phyloP scores from a whole-genome alignment of 2,797 vertebrate species.

The Channallabes apus region DNA sequence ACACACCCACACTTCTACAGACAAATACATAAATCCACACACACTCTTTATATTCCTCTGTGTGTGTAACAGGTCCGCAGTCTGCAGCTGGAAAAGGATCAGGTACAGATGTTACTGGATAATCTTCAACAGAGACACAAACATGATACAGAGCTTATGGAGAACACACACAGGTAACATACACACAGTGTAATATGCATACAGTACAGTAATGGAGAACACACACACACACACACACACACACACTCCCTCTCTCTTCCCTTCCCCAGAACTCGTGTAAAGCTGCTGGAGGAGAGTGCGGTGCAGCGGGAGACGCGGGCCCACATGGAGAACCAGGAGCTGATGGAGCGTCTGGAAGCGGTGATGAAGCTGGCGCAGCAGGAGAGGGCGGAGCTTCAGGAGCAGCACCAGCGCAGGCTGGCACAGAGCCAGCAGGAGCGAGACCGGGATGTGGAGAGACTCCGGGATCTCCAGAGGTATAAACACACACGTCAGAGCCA shows the following conservation, averaged over 20 bases:
- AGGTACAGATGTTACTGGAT: conserved; percentile 78
- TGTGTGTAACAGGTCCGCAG: conserved; percentile 73
- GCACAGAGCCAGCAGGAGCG: conserved; percentile 75
- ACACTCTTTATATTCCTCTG: not conserved
- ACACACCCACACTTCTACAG: conserved; percentile 4
- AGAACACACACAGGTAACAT: conserved; percentile 65
- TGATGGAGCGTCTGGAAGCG: conserved; percentile 68
- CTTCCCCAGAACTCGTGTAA: conserved; percentile 70
- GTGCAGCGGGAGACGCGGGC: conserved; percentile 75
- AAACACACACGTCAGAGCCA: no score
- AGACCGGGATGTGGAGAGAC: conserved; percentile 79
- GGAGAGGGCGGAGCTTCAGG: conserved; percentile 75
- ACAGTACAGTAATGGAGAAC: not conserved
- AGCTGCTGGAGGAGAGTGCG: conserved; percentile 78
- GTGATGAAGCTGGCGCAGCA: conserved; percentile 70
- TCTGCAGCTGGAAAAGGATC: conserved; percentile 80
- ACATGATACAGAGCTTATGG: conserved; percentile 81
- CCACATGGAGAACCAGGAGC: conserved; percentile 76
- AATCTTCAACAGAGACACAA: conserved; percentile 79
- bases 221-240: not conserved
- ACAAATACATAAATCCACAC: not conserved
- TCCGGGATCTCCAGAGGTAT: conserved; percentile 85
- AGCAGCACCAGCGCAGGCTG: conserved; percentile 80
- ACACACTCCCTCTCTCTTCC: not conserved
- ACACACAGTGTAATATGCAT: not conserved